phyloP scores from a whole-genome alignment of 64 coral and sea anemone species.

The Porites australiensis region DNA sequence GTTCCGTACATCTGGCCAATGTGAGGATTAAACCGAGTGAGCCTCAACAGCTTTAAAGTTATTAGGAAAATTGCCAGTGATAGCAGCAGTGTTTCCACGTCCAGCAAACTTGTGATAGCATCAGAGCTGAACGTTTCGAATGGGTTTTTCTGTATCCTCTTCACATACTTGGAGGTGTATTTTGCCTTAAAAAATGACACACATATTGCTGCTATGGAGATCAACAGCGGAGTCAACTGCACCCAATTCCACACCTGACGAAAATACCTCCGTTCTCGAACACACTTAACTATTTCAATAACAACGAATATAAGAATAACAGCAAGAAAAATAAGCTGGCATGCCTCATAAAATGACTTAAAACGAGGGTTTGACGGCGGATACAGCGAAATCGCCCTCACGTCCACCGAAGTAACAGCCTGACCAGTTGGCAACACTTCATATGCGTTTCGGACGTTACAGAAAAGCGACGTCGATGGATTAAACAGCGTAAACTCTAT shows the following conservation, averaged over 20 bases:
- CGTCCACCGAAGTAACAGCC: not conserved
- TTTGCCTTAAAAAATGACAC: conserved; percentile 41
- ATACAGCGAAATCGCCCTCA: conserved; percentile 41
- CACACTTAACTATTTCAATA: conserved; percentile 9
- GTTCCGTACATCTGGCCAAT: conserved; percentile 29
- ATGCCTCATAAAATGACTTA: conserved; percentile 23
- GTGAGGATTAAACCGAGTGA: conserved; percentile 42
- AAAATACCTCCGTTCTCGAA: conserved; percentile 22
- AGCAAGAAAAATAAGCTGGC: conserved; percentile 42
- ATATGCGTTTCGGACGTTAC: conserved; percentile 28
- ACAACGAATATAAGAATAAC: conserved; percentile 5
- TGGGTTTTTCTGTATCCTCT: conserved; percentile 25
- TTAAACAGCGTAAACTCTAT: conserved; percentile 45
- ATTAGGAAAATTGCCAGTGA: conserved; percentile 28
- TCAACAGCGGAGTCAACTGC: conserved; percentile 5
- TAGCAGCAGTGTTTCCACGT: conserved; percentile 32
- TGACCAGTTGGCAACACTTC: conserved; percentile 45
- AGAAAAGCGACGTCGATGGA: conserved; percentile 38
- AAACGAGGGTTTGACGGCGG: not conserved
- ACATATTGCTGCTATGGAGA: not conserved
- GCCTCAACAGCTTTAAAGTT: conserved; percentile 41
- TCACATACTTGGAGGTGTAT: conserved; percentile 18
- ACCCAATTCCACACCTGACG: conserved; percentile 57
- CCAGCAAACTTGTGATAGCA: not conserved
- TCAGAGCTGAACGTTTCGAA: conserved; percentile 29